phyloP scores from a whole-genome alignment of 23 tunicate genomes.

The Trididemnum clinides region DNA sequence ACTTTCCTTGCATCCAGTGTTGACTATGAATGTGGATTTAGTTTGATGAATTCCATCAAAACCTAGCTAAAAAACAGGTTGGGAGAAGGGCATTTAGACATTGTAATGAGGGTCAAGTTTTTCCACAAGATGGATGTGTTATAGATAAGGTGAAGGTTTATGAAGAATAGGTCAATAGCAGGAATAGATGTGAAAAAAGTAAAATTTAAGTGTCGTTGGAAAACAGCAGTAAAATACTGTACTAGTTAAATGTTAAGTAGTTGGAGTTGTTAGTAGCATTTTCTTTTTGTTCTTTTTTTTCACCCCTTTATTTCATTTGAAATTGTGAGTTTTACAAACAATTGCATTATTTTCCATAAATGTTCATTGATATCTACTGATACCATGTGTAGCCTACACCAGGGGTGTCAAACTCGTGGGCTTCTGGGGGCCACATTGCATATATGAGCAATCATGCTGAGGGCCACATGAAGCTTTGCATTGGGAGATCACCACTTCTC shows the following conservation, averaged over 20 bases:
- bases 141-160: too few relatives aligned
- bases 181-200: background rate
- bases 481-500: too few relatives aligned
- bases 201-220: too few relatives aligned
- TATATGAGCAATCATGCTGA: too few relatives aligned
- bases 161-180: background rate
- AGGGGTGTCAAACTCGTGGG: too few relatives aligned
- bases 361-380: background rate
- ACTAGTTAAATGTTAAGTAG: background rate
- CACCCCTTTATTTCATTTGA: background rate
- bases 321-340: background rate
- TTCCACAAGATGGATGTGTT: background rate
- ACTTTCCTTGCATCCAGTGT: too few relatives aligned
- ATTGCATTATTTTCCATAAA: background rate
- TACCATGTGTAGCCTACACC: background rate
- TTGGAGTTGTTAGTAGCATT: background rate
- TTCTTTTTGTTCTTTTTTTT: background rate
- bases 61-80: background rate
- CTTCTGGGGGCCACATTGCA: too few relatives aligned
- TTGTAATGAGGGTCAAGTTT: background rate
- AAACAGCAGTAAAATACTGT: background rate
- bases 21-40: too few relatives aligned
- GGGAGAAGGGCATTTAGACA: background rate
- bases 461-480: too few relatives aligned
- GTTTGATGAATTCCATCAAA: too few relatives aligned